Evolutionary conservation across 2,797 vertebrate species (phyloP).

Genomic region (Peromyscus eremicus): DNA sequence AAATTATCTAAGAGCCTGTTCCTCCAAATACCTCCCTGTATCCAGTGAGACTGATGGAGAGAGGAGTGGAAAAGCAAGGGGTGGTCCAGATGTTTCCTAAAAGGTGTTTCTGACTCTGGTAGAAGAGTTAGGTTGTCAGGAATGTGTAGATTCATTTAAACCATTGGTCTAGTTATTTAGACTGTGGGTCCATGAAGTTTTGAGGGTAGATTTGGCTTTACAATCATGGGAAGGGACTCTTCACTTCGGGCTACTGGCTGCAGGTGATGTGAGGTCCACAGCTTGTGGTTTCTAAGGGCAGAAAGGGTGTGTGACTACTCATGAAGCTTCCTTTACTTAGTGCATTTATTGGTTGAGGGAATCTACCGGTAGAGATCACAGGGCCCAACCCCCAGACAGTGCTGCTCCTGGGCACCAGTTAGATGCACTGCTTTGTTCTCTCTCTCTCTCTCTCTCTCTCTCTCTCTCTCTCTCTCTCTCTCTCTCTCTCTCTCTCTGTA

Average conservation of each 20-base stretch:
- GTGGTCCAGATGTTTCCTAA: neutral
- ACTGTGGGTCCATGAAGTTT: neutral
- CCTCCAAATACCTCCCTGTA: neutral
- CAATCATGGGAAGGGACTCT: neutral
- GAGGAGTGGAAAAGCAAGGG: neutral
- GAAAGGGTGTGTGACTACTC: neutral
- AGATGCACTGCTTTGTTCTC: neutral
- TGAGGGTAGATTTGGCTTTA: neutral
- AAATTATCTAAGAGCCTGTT: neutral
- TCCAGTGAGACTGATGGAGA: neutral
- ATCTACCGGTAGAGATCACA: neutral
- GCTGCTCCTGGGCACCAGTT: neutral
- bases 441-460: too few relatives aligned
- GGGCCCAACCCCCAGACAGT: rapidly evolving
- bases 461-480: too few relatives aligned
- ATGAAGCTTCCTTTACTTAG: slow-evolving; percentile 37
- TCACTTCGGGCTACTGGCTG: neutral
- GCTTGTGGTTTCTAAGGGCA: neutral
- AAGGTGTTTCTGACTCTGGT: neutral
- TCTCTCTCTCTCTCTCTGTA: too few relatives aligned
- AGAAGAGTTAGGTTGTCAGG: neutral
- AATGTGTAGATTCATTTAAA: neutral
- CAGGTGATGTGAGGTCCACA: neutral
- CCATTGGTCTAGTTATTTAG: neutral
- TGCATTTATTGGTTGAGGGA: neutral